Evolutionary conservation across 2,113 vertebrate species (phyloP).

Genomic region (Phyllopteryx taeniolatus): DNA sequence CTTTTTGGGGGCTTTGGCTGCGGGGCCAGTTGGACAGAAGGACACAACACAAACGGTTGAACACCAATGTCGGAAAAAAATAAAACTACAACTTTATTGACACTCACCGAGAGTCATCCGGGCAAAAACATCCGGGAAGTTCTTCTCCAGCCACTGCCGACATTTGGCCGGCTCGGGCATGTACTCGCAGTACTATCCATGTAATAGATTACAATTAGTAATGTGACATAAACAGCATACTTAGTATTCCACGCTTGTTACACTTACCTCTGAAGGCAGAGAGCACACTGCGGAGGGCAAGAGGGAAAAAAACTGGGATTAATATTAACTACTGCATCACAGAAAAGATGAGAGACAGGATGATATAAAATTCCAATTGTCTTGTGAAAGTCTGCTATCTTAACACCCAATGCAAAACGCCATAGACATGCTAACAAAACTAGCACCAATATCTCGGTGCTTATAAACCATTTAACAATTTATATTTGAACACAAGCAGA

Average conservation of each 20-base stretch:
- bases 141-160: constrained; percentile 98
- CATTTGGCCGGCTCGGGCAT: constrained; percentile 98
- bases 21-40: constrained; percentile 40
- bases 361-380: too few relatives aligned
- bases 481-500: too few relatives aligned
- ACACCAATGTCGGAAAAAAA: neutral
- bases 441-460: neutral
- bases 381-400: neutral
- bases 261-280: constrained; percentile 76
- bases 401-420: neutral
- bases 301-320: neutral
- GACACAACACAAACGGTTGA: neutral
- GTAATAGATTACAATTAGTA: neutral
- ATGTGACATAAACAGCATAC: neutral
- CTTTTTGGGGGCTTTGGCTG: constrained; percentile 85
- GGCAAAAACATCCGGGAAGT: constrained; percentile 96
- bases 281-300: constrained; percentile 73
- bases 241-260: neutral
- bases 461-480: too few relatives aligned
- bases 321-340: neutral
- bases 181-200: constrained; percentile 92
- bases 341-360: neutral
- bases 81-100: constrained; percentile 18
- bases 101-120: constrained; percentile 92
- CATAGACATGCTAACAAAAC: neutral